phyloP scores from a whole-genome alignment of 2,888 invertebrate genomes.

The Melieria omissa region DNA sequence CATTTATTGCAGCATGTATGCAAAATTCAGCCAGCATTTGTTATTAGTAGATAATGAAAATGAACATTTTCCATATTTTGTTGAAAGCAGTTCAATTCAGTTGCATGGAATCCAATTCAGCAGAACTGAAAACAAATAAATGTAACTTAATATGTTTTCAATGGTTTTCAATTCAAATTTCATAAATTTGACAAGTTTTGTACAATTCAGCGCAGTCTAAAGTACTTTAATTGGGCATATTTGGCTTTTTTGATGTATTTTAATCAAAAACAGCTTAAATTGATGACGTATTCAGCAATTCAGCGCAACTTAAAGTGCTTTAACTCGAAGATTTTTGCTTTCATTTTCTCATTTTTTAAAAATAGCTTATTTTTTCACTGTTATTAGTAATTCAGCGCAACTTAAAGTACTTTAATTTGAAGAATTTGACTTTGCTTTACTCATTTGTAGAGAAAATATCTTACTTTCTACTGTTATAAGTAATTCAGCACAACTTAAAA shows the following conservation, averaged over 20 bases:
- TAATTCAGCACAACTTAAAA: not conserved
- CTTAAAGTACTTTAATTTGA: no score
- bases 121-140: not conserved
- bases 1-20: no score
- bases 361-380: no score
- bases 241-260: not conserved
- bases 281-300: not conserved
- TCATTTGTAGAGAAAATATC: no score
- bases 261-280: not conserved
- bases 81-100: not conserved
- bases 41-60: no score
- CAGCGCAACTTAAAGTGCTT: not conserved
- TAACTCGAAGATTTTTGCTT: no score
- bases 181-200: not conserved
- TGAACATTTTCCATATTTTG: no score
- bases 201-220: not conserved
- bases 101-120: slow-evolving; percentile 7
- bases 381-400: not conserved
- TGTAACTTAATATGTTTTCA: not conserved
- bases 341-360: no score
- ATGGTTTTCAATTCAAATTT: not conserved
- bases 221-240: not conserved
- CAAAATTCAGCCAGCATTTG: no score
- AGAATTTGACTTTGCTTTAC: no score
- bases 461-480: no score